Evolutionary conservation across 2,797 vertebrate species (phyloP), one percentile per base, ranked within the genome.

Genomic region (Paramormyrops hopkinsi): DNA sequence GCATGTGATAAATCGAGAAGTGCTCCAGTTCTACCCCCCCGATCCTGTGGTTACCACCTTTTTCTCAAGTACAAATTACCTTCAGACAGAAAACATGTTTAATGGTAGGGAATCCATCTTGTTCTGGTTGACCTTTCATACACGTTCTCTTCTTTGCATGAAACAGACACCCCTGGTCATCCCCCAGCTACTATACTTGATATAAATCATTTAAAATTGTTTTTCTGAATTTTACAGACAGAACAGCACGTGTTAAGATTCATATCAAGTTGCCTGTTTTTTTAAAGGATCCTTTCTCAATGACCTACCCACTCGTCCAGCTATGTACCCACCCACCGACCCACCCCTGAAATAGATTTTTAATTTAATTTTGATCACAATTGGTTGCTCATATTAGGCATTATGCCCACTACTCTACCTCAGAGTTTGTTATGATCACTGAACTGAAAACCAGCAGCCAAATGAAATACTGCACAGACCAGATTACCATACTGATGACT

Each of bases 401-500:
- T 17, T 44, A 79, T 2, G 19, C 7, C 41, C 2, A 79, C 73
- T 44, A 19, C 37, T 79, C 17, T 41, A 73, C 29, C 29, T 14
- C 29, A 44, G 73, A 41, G 37, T 79, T 44, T 79, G 33, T 37
- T 44, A 79, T 44, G 41, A 79, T 46, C 73, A 79, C 7, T 44
- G 41, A 79, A n/a, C 14, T 19, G 41, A 79, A 84, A 48, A 19
- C 48, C 46, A 84, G 48, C 4, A n/a, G 44, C 46, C 29, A 50
- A n/a, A 84, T 48, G 50, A 54, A 86, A 87, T 7, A 87, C 41
- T 88, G 76, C 73, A 85, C 83, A 29, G 8, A 17, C 69, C 7
- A 41, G 4, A 54, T 69, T 97, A 94, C 94, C 97, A 96, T 98
- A 96, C 96, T 96, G 95, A 96, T 96, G 94, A 93, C 95, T 98